phyloP scores from a whole-genome alignment of 2,888 invertebrate species.

The Oscheius sp. region DNA sequence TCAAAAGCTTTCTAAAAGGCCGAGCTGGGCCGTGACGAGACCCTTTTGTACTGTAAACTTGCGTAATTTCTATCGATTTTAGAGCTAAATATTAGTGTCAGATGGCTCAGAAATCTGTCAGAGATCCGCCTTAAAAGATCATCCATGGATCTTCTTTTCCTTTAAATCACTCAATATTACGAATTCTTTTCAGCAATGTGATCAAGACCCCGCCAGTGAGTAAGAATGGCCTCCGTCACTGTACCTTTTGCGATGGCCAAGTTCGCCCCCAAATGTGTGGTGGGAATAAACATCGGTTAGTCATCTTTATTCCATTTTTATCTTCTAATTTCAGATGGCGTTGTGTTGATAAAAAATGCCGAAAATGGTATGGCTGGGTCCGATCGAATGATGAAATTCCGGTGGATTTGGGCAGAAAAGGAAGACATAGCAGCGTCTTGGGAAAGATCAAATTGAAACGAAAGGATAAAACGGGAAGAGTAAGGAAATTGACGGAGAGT shows the following conservation, averaged over 20 bases:
- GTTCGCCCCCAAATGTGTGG: constrained; percentile 66
- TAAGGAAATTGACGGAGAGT: constrained; percentile 16
- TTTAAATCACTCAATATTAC: background rate
- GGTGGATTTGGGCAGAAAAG: constrained; percentile 63
- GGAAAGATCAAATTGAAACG: constrained; percentile 17
- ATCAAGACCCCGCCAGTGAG: constrained; percentile 62
- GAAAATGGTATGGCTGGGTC: constrained; percentile 72
- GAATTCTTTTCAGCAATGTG: constrained; percentile 54
- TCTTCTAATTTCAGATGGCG: constrained; percentile 59
- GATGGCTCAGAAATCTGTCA: too few relatives aligned
- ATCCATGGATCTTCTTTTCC: too few relatives aligned
- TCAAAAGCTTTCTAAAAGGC: too few relatives aligned
- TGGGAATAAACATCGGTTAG: constrained; percentile 49
- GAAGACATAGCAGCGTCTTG: constrained; percentile 30
- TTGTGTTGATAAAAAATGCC: constrained; percentile 71
- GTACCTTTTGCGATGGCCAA: constrained; percentile 60
- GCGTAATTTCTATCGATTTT: too few relatives aligned
- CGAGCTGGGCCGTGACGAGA: too few relatives aligned
- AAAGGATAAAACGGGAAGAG: background rate
- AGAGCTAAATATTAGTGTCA: too few relatives aligned
- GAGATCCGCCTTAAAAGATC: too few relatives aligned
- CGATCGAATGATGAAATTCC: constrained; percentile 69
- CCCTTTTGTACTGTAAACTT: background rate
- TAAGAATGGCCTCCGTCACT: constrained; percentile 53
- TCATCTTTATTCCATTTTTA: constrained; percentile 12